Base-by-base conservation (phyloP, 2,888 invertebrate species). In the Aquatica leii region DNA sequence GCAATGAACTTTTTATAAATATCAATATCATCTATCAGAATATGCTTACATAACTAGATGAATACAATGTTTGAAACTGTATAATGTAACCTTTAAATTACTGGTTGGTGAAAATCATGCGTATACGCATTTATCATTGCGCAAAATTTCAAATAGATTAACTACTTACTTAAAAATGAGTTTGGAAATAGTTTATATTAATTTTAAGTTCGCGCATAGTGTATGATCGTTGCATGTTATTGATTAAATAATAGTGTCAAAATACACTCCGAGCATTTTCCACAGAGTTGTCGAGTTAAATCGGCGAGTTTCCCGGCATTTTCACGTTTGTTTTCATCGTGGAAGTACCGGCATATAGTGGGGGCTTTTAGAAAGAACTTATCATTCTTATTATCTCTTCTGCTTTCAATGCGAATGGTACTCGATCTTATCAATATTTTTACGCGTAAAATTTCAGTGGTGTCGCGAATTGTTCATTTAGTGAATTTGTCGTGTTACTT, bases 301-400 rank as follows among this genome's bases (percentile, higher is more conserved):
- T 31, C 64, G 53, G 67, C 64, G 55, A 59, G 56, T 69, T 69
- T 67, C 63, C 69, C 67, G 59, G 65, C 69, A 67, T 69, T 69
- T 69, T 60, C 69, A 65, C 67, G 69, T 67, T 66, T 63, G 65
- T 67, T 63, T 65, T 67, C 67, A 67, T 35, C 69, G 67, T 49
- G 69, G 52, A 62, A 62, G 55, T 59, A 58, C 65, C 57, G 56
- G 59, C 50, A 37, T 20, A 52, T 62, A 59, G 65, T 57, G 65
- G 65, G 57, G 62, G 52, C 43, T 11, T 31, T 35, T 37, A 48
- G 6, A 43, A 51, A 50, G 31, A 20, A 55, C 57, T 57, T 51
- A 51, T 55, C 54, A 43, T 48, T 54, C 35, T 62, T 52, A 57
- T 46, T 57, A 46, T 51, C 51, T 54, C 37, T 24, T 50, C 35